Percentiles rank a stretch among this genome's conserved stretches.
Evolutionary conservation across 1,140 invertebrate species (phyloP).

Genomic region (Cyclargus thomasi): DNA sequence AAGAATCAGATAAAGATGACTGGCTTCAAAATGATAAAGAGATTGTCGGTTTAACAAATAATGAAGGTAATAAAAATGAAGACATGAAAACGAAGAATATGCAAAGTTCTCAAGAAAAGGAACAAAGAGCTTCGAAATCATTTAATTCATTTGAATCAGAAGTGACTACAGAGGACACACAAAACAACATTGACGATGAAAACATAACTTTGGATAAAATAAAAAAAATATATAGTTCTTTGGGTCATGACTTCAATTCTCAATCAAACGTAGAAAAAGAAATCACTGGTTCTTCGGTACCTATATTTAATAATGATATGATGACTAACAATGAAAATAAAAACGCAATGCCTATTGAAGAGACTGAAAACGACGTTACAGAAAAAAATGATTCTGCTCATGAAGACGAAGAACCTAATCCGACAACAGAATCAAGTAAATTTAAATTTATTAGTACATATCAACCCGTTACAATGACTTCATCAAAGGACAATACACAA

Average conservation of each 20-base stretch:
- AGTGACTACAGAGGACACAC: conserved; percentile 32
- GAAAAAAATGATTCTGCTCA: background rate
- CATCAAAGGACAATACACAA: background rate
- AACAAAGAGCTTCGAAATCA: conserved; percentile 46
- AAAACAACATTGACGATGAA: conserved; percentile 26
- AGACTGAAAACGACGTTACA: conserved; percentile 5
- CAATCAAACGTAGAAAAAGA: conserved; percentile 12
- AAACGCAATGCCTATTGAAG: conserved; percentile 23
- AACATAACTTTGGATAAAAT: conserved; percentile 35
- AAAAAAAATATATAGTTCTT: conserved; percentile 25
- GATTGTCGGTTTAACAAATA: background rate
- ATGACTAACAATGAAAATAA: conserved; percentile 18
- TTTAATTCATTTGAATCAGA: conserved; percentile 35
- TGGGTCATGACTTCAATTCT: background rate
- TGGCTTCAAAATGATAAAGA: conserved; percentile 41
- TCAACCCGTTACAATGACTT: background rate
- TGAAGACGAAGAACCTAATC: background rate
- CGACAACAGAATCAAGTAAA: conserved; percentile 16
- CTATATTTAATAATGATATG: background rate
- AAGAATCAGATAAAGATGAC: conserved; percentile 36
- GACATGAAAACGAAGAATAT: conserved; percentile 24
- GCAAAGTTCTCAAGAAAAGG: conserved; percentile 31
- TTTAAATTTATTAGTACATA: conserved; percentile 20
- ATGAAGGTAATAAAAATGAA: conserved; percentile 19
- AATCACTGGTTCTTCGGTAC: conserved; percentile 10